Percentiles rank a stretch among this genome's conserved stretches.
phyloP scores from a whole-genome alignment of 2,888 invertebrate species.

The Nemotelus nigrinus region DNA sequence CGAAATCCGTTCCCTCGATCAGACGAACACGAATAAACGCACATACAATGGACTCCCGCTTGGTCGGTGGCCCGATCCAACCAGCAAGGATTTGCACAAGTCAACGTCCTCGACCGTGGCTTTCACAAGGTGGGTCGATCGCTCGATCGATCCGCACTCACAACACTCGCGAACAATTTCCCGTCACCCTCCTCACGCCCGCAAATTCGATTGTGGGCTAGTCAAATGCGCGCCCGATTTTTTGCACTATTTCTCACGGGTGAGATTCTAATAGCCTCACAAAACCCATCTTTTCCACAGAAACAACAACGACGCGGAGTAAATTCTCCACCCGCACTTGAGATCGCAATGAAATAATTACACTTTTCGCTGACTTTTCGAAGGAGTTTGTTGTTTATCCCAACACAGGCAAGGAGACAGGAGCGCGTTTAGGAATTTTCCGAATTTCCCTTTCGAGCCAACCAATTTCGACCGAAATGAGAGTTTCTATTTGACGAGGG shows the following conservation, averaged over 20 bases:
- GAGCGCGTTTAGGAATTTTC: neutral
- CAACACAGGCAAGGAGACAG: neutral
- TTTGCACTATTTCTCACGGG: neutral
- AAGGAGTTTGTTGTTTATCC: constrained; percentile 8
- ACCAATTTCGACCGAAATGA: neutral
- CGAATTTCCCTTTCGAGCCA: neutral
- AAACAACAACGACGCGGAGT: constrained; percentile 13
- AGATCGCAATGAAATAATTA: too few species aligned
- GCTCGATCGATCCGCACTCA: constrained; percentile 1
- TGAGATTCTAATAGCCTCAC: too few species aligned
- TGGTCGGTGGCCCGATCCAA: neutral
- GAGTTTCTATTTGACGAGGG: neutral
- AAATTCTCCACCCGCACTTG: constrained; percentile 11
- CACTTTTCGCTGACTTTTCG: neutral
- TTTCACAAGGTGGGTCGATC: constrained; percentile 1
- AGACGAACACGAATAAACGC: too few species aligned
- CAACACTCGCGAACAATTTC: constrained; percentile 6
- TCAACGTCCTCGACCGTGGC: constrained; percentile 8
- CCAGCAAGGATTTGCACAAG: constrained; percentile 11
- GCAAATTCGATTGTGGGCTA: neutral
- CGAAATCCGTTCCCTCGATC: too few species aligned
- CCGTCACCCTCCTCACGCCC: neutral
- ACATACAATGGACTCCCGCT: too few species aligned
- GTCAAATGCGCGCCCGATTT: constrained; percentile 11
- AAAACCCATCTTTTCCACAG: neutral